Evolutionary conservation across 2,888 invertebrate species (phyloP).

Genomic region (Drosophila putrida): DNA sequence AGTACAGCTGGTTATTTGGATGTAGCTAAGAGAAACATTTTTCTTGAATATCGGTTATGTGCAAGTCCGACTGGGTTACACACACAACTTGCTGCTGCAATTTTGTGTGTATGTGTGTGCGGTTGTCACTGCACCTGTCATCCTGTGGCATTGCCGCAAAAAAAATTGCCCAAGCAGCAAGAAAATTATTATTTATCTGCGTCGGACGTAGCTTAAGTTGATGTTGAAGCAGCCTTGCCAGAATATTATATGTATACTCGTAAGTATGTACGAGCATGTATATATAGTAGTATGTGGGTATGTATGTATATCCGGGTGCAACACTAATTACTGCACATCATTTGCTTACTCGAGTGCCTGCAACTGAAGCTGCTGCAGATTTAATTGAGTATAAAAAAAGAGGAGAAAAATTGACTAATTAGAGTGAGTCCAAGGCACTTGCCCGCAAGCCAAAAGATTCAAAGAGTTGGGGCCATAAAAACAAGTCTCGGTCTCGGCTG

Average conservation of each 20-base stretch:
- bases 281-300: slow-evolving; percentile 1
- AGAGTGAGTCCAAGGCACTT: slow-evolving; percentile 78
- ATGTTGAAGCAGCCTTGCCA: slow-evolving; percentile 15
- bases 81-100: slow-evolving; percentile 25
- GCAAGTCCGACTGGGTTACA: slow-evolving; percentile 51
- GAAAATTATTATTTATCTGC: slow-evolving; percentile 78
- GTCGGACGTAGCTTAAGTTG: slow-evolving; percentile 34
- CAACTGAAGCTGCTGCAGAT: slow-evolving; percentile 63
- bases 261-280: slow-evolving; percentile 14
- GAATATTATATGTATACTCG: slow-evolving; percentile 25
- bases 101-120: slow-evolving; percentile 41
- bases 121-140: slow-evolving; percentile 79
- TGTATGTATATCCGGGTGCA: slow-evolving; percentile 18
- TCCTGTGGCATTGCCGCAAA: slow-evolving; percentile 63
- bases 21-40: too few relatives aligned
- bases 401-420: slow-evolving; percentile 75
- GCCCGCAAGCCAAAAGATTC: slow-evolving; percentile 68
- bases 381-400: slow-evolving; percentile 76
- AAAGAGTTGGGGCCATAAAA: slow-evolving; percentile 60
- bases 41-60: neutral
- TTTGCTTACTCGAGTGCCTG: slow-evolving; percentile 78
- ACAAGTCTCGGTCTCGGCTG: slow-evolving; percentile 68
- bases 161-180: slow-evolving; percentile 63
- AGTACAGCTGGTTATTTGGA: too few relatives aligned
- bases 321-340: slow-evolving; percentile 82